phyloP scores from a whole-genome alignment of 2,888 invertebrate species.

The Papilio gigon region DNA sequence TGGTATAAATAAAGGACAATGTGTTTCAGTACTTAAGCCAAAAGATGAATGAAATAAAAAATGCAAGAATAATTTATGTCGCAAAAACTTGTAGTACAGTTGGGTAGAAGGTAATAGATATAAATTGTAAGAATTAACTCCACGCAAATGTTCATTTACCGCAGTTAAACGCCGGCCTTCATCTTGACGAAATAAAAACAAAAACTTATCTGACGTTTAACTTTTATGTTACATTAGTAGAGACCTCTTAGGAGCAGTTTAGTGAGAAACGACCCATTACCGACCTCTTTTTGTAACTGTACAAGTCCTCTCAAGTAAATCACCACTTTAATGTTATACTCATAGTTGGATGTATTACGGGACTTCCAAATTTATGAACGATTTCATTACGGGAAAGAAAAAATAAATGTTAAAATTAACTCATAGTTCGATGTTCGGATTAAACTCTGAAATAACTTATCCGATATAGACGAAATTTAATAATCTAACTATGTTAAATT shows the following conservation, averaged over 20 bases:
- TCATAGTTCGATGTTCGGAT: too few relatives aligned
- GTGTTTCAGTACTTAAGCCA: neutral
- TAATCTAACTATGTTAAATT: neutral
- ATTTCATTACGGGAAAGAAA: conserved; percentile 56
- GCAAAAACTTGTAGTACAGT: neutral
- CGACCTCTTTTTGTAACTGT: conserved; percentile 52
- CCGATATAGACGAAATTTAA: neutral
- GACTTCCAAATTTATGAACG: conserved; percentile 65
- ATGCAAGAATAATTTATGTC: neutral
- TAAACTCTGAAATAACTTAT: neutral
- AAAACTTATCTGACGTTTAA: conserved; percentile 41
- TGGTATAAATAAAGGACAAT: neutral
- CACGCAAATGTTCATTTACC: conserved; percentile 38
- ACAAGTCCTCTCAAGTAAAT: conserved; percentile 57
- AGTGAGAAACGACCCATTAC: conserved; percentile 59
- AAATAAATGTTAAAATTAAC: conserved; percentile 20
- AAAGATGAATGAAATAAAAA: conserved; percentile 7
- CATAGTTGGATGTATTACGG: conserved; percentile 64
- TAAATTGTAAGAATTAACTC: conserved; percentile 41
- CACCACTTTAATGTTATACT: conserved; percentile 65
- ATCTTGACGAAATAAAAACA: conserved; percentile 36
- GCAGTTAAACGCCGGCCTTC: conserved; percentile 29
- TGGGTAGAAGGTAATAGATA: conserved; percentile 28
- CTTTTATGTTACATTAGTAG: conserved; percentile 41
- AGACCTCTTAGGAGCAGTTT: conserved; percentile 44